Evolutionary conservation across 2,888 invertebrate species (phyloP).

Genomic region (Anticlea derivata): DNA sequence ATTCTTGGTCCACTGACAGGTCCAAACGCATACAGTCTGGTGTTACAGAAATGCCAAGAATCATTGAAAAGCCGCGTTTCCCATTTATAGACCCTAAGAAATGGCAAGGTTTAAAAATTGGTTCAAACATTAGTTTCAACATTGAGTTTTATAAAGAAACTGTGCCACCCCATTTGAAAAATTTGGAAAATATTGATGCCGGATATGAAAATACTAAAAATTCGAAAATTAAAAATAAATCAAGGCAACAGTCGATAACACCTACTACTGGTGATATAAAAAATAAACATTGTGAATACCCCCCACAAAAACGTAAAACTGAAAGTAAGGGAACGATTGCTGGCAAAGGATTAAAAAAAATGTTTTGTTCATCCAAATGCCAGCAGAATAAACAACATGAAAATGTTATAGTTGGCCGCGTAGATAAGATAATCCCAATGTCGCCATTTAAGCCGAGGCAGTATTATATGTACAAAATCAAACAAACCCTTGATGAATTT

Average conservation of each 20-base stretch:
- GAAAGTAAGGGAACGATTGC: constrained; percentile 38
- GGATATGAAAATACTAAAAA: neutral
- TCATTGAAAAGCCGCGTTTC: constrained; percentile 23
- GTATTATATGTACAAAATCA: constrained; percentile 32
- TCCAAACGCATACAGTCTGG: constrained; percentile 2
- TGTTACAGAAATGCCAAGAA: neutral
- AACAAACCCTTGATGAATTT: neutral
- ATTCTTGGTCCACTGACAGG: neutral
- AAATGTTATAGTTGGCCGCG: constrained; percentile 24
- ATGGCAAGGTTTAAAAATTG: constrained; percentile 36
- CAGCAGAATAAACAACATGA: constrained; percentile 29
- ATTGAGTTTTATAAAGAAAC: constrained; percentile 43
- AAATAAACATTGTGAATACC: constrained; percentile 2
- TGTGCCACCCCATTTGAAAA: neutral
- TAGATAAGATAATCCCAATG: constrained; percentile 29
- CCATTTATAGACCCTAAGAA: constrained; percentile 24
- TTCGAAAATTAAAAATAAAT: neutral
- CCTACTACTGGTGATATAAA: neutral
- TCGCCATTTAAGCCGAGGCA: constrained; percentile 32
- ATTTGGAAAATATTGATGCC: neutral
- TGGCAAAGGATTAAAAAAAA: constrained; percentile 45
- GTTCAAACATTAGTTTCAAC: constrained; percentile 43
- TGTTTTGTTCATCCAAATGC: constrained; percentile 50
- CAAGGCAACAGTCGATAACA: constrained; percentile 3
- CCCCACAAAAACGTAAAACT: constrained; percentile 25